Base-by-base conservation (phyloP, 2,888 invertebrate species). In the Eustalomyia histrio region DNA sequence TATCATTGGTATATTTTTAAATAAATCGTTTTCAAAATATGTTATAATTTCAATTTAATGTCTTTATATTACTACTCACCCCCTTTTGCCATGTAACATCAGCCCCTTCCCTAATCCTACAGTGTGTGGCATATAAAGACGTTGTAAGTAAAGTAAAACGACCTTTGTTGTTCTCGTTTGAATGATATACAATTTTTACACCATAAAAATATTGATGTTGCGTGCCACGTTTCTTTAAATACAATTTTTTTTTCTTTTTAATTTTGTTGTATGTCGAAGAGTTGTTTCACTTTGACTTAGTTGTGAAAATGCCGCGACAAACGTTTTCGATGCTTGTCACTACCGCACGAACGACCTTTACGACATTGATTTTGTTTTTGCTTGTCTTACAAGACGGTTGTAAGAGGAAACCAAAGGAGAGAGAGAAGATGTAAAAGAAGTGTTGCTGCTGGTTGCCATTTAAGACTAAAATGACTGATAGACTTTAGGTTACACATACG, bases 291-390 rank as follows among this genome's bases (percentile, higher is more conserved):
- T 55, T 43, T 75, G 43, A 76, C 69, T 71, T 71, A 18, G 52
- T 67, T 69, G 55, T 69, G 55, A 57, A 76, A 69, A 65, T 47
- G 58, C 47, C 52, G 68, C 68, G 29, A 58, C 52, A 63, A 47
- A 71, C 35, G 12, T 68, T 55, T 57, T 76, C 60, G 72, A 58
- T 64, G 73, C 63, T 76, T 72, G 76, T 64, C 80, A 73, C 78
- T 81, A 61, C 57, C 71, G 67, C 81, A 81, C 81, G 78, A 78
- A 81, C 78, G 81, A 81, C 74, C 78, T 78, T 81, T 76, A 74
- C 73, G 69, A 81, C 80, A 76, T 76, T 80, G 80, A 80, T 80
- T 80, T 80, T 47, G n/a, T 47, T 39, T 39, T 39, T 39, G 39
- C 39, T 39, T 39, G 39, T 39, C 39, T 39, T 39, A 14, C 39